Evolutionary conservation across 1,140 invertebrate genomes (phyloP).

Genomic region (Metaphire vulgaris): DNA sequence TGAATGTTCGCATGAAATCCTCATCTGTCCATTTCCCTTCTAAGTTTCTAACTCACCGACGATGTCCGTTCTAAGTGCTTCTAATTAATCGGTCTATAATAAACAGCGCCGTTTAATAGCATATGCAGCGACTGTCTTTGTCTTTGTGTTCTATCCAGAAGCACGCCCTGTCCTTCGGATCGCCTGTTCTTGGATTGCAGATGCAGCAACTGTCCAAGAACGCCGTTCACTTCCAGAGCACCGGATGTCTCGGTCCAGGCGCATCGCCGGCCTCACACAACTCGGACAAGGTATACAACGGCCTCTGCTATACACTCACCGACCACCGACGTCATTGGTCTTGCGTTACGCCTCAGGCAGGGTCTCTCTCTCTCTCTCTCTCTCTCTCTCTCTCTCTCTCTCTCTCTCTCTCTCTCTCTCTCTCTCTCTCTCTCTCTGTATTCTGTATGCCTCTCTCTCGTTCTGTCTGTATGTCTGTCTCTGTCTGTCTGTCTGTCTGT

Average conservation of each 20-base stretch:
- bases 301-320: not conserved
- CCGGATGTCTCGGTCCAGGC: not conserved
- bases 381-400: not conserved
- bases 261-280: not conserved
- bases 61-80: too few relatives aligned
- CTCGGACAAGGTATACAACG: not conserved
- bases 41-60: too few relatives aligned
- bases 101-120: too few relatives aligned
- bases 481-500: not conserved
- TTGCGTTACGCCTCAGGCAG: not conserved
- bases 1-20: too few relatives aligned
- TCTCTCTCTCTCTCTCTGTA: too few relatives aligned
- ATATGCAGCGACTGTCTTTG: not conserved
- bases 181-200: not conserved
- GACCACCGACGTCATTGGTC: not conserved
- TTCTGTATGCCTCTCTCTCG: too few relatives aligned
- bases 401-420: not conserved
- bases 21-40: too few relatives aligned
- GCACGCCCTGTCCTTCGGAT: not conserved
- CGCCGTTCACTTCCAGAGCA: not conserved
- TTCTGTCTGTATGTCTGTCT: not conserved
- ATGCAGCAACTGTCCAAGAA: not conserved
- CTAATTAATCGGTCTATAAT: too few relatives aligned
- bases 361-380: not conserved
- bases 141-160: slow-evolving; percentile 1